Evolutionary conservation across 2,113 vertebrate species (phyloP), one percentile per base, ranked within the genome.

Genomic region (Herpailurus yagouaroundi): DNA sequence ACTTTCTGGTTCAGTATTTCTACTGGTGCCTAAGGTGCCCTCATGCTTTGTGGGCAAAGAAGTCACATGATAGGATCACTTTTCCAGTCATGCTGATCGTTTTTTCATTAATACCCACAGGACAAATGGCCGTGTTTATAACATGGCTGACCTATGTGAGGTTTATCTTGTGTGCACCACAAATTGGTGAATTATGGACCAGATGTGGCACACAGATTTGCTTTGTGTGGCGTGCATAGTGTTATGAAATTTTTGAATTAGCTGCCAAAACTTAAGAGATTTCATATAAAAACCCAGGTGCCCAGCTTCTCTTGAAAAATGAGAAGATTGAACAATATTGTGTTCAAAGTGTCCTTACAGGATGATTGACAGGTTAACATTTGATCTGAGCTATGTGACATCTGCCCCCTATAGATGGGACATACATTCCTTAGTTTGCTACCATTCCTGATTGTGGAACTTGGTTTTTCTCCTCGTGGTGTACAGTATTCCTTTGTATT

Each of bases 91-190:
- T 3, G 1, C 25, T 38, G 41, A 38, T 36, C 9, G 11, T 45
- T 85, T 10, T 82, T 64, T 82, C 13, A 13, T 52, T 52, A 96
- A 83, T 31, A 52, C 13, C 50, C 27, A 9, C 3, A 21, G 29
- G 19, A 31, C 15, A 57, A 36, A 52, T 60, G 57, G 33, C 21
- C 8, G 0, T 71, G 9, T 60, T 48, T n/a, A 5, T 57, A 36
- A 29, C 1, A 4, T 25, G n/a, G 2, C 3, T 33, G 55, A 14
- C 4, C 31, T 52, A 0, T 4, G 16, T 38, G 57, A 68, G 5
- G 14, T 71, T 0, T 71, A 18, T 29, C 57, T 68, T 38, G 36
- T 14, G n/a, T 4, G 38, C 25, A 41, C 23, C 31, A 60, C 15
- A 31, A 6, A 45, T 3, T 15, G 21, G 16, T 50, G 68, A 79